A percentile compares a stretch with the other conserved stretches of the same genome.
Conservation (phyloP, 2,113 vertebrate species). For the Elachura formosa region DNA sequence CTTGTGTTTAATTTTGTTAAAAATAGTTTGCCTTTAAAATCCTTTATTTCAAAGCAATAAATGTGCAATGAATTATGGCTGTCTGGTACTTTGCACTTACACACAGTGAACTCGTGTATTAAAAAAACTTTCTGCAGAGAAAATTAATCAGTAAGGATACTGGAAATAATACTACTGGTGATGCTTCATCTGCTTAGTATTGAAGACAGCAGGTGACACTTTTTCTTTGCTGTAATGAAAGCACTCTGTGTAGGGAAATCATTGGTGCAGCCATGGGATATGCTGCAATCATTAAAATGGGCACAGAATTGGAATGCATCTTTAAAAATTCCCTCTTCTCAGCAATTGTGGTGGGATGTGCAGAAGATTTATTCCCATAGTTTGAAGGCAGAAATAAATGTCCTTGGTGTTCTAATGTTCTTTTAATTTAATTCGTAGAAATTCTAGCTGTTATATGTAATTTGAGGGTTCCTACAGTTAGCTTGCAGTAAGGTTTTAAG, state of each 20-base stretch:
- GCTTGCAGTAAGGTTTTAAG: background rate
- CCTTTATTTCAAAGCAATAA: background rate
- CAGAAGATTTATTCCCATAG: background rate
- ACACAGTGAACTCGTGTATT: background rate
- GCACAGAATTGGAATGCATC: background rate
- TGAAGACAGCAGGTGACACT: background rate
- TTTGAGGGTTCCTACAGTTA: background rate
- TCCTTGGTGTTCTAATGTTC: background rate
- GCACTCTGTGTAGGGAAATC: background rate
- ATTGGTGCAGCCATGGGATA: background rate
- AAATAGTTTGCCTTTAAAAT: background rate
- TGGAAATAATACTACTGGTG: background rate
- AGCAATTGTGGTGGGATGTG: background rate
- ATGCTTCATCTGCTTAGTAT: background rate
- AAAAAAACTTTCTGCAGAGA: background rate
- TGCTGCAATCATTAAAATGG: background rate
- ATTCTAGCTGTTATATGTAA: background rate
- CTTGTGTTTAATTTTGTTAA: background rate
- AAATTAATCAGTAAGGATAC: background rate
- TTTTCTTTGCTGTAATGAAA: background rate
- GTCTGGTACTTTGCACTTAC: background rate
- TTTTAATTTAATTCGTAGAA: background rate
- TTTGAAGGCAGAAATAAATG: background rate
- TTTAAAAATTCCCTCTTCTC: background rate
- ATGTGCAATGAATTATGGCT: background rate